Evolutionary conservation across 2,888 invertebrate genomes (phyloP), one percentile per base, ranked within the genome.

Genomic region (Cataglyphis livida): DNA sequence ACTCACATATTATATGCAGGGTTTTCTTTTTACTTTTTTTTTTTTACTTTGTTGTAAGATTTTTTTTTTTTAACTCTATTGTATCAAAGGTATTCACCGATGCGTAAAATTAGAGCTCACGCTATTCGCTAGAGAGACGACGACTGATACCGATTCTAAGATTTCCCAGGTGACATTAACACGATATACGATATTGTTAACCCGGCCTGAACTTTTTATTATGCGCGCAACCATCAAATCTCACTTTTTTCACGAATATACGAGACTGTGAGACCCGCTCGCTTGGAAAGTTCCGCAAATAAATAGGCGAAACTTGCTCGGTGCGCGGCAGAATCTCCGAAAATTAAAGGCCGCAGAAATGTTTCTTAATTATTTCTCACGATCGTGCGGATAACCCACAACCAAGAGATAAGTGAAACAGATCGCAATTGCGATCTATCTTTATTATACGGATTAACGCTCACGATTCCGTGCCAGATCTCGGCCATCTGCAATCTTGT

Each of bases 31-130:
- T 6, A 6, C 5, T 35, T 35, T 35, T 62, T 32, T 62, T 18
- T 32, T 44, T 44, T 44, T 15, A 44, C 15, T 44, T 38, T 35
- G 65, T 41, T 15, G 48, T 2, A 18, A 48, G n/a, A 28, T 70
- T 21, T 48, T 41, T 59, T 21, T 21, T 76, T 38, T 51, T 38
- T 6, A 35, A 48, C 21, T 41, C 51, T 68, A 25, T 70, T 70
- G 66, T 48, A 70, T 57, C 64, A 75, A 64, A 61, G 62, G 28
- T 35, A 76, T 25, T 38, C 86, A 64, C 32, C 89, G 83, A 81
- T 89, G 88, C 86, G 86, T 88, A 89, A 89, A 89, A 89, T 89
- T 89, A 86, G 82, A 87, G 73, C 82, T 70, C 44, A 65, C 35
- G 44, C 18, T 75, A 35, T 57, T 83, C 82, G 68, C 78, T 32